Base-by-base conservation (phyloP, 1,140 invertebrate genomes). In the Gonatopus flavifemur region DNA sequence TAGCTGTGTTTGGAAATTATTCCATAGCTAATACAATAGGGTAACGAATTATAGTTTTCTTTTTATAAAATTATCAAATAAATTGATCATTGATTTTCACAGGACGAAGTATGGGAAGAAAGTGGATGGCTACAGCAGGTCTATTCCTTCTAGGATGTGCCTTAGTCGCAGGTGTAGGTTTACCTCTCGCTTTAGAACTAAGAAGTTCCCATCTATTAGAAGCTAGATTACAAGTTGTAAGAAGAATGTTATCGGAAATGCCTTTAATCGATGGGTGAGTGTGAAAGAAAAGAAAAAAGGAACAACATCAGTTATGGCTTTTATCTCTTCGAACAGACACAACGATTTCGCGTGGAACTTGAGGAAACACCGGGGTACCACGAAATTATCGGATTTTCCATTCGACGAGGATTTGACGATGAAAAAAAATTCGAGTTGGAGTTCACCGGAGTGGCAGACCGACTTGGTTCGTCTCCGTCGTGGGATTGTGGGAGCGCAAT, bases 321-420 rank as follows among this genome's bases (percentile, higher is more conserved):
- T 15, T 15, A n/a, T n/a, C n/a, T n/a, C n/a, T n/a, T n/a, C n/a
- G n/a, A n/a, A n/a, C 43, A 76, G 76, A 10, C 90, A 93, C 75
- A 94, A 93, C 74, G 90, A 94, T 66, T 77, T 94, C 21, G 87
- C 90, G 0, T 92, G 89, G 88, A 91, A 91, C 56, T 84, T 91
- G 24, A 76, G 88, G 31, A 88, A 88, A 65, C 88, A 88, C 57
- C 80, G 86, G 1, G 86, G 86, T 46, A 88, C 83, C 62, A 66
- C 82, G 68, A 84, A 86, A 60, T 80, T 89, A 22, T 81, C 81
- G 53, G 84, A 88, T 48, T 87, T 90, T 57, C 82, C 86, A 31
- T 84, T 90, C 61, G 82, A 85, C 57, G 81, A 83, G 16, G 83
- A 89, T 57, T 70, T 90, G n/a, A 76, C 76, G 1, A n/a, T n/a